Evolutionary conservation across 2,113 vertebrate species (phyloP), one percentile per base, ranked within the genome.

Genomic region (Corynorhinus townsendii): DNA sequence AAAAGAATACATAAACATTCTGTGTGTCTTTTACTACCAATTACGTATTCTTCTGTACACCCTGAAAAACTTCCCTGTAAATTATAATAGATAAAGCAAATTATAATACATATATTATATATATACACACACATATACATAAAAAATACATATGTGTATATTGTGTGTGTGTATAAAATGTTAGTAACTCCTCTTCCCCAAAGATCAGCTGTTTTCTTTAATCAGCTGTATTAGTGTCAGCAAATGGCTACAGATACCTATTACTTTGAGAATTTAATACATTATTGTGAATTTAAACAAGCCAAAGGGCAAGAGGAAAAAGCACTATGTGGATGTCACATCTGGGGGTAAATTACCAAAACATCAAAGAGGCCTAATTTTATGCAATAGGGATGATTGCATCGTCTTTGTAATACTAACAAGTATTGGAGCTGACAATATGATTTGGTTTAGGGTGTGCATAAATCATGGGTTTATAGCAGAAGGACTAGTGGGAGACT

Each of bases 141-240:
- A 38, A 56, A 62, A 26, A 62, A 84, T 95, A 59, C 35, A 6
- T 64, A 96, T 59, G 22, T 98, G 97, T 97, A 97, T 97, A 54
- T 2, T 72, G 17, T 49, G 7, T 81, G n/a, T 45, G 76, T 94
- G 86, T 96, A 82, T 92, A 43, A 96, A 98, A 97, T 98, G 97
- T 98, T 97, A 96, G 97, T 97, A 97, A 96, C 98, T 96, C 93
- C 1, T 93, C 98, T 98, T 97, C 92, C 98, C 98, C 97, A 98
- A 97, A 98, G 97, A 98, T 98, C 98, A 98, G 96, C 97, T 98
- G 97, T 97, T 93, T 97, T 98, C 98, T 98, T 99, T 98, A 98
- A 98, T 99, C 98, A 98, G 98, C 98, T 97, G 98, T 98, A 99
- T 99, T 99, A 99, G 98, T 98, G 98, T 99, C 98, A 97, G 98